A percentile compares a stretch with the other conserved stretches of the same genome.
phyloP scores from a whole-genome alignment of 2,797 vertebrate genomes.

The Ctenochaetus hawaiiensis region DNA sequence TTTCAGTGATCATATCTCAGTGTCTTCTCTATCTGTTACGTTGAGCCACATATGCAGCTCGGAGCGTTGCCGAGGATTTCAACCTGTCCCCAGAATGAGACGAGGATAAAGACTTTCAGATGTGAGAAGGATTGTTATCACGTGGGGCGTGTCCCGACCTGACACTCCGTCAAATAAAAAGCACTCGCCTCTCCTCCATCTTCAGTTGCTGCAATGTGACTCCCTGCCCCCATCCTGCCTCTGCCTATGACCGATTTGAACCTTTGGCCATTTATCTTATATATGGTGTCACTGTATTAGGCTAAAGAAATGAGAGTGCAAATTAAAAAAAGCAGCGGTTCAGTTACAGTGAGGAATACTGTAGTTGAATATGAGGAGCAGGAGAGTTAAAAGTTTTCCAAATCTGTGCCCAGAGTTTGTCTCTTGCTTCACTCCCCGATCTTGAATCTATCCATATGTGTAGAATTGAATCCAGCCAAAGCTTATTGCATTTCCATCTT shows the following conservation, averaged over 20 bases:
- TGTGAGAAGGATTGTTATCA: slow-evolving; percentile 68
- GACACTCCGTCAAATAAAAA: slow-evolving; percentile 55
- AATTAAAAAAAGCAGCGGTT: slow-evolving; percentile 4
- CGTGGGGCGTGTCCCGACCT: slow-evolving; percentile 53
- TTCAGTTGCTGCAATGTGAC: slow-evolving; percentile 50
- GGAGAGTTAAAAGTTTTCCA: slow-evolving; percentile 36
- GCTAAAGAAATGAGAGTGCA: neutral
- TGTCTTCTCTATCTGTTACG: slow-evolving; percentile 4
- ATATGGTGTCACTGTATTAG: neutral
- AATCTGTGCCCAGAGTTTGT: slow-evolving; percentile 25
- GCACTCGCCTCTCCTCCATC: slow-evolving; percentile 29
- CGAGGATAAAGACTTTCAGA: slow-evolving; percentile 72
- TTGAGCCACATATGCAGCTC: slow-evolving; percentile 40
- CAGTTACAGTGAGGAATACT: neutral
- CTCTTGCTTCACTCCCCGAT: slow-evolving; percentile 44
- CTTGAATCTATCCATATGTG: slow-evolving; percentile 59
- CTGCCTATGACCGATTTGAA: slow-evolving; percentile 26
- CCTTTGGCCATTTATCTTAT: slow-evolving; percentile 23
- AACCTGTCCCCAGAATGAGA: slow-evolving; percentile 54
- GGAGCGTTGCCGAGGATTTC: slow-evolving; percentile 38
- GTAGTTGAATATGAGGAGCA: neutral
- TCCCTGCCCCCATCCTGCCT: neutral
- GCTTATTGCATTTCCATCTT: slow-evolving; percentile 9
- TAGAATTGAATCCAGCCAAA: slow-evolving; percentile 21
- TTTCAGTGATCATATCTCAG: slow-evolving; percentile 18